phyloP scores from a whole-genome alignment of 2,113 vertebrate genomes.

The Grammomys surdaster region DNA sequence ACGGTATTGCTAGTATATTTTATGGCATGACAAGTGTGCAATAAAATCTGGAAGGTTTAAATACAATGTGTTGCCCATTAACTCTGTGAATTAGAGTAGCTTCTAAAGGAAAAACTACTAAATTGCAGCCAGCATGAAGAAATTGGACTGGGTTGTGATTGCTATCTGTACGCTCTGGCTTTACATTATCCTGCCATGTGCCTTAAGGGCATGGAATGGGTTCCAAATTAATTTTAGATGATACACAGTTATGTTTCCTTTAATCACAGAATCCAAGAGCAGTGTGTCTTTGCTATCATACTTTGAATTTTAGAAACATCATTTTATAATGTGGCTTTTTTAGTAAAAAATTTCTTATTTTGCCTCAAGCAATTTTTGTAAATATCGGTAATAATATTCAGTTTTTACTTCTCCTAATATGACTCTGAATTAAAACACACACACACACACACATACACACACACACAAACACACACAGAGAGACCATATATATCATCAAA shows the following conservation, averaged over 20 bases:
- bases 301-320: constrained; percentile 46
- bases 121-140: constrained; percentile 60
- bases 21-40: not conserved
- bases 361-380: constrained; percentile 2
- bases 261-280: constrained; percentile 56
- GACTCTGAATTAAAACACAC: not conserved
- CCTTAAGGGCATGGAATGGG: constrained; percentile 35
- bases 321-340: constrained; percentile 28
- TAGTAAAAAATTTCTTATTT: not conserved
- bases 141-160: constrained; percentile 34
- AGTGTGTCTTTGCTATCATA: not conserved
- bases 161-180: constrained; percentile 50
- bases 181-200: constrained; percentile 56
- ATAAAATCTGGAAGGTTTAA: constrained; percentile 27
- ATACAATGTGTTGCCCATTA: constrained; percentile 57
- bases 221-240: constrained; percentile 65
- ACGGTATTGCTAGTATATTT: not conserved
- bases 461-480: not conserved
- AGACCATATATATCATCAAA: not conserved
- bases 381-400: not conserved
- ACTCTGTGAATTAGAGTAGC: constrained; percentile 56
- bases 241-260: not conserved
- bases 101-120: constrained; percentile 56
- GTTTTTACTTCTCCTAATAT: not conserved
- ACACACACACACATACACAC: not conserved